Conservation (phyloP, 2,888 invertebrate species). For the Drosophila paracracens region DNA sequence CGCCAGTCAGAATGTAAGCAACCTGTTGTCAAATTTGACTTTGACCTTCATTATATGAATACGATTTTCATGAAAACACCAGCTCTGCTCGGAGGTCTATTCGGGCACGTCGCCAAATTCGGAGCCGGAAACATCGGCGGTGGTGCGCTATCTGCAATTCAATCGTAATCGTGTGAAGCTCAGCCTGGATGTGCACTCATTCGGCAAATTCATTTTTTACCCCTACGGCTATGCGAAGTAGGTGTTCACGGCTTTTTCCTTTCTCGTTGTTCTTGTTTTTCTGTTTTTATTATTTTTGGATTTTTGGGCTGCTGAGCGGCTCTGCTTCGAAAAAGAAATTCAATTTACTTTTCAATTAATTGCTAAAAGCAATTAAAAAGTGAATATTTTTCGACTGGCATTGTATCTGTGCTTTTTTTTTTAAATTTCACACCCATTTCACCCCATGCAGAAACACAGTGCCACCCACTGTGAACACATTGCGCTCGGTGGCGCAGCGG, state of each 20-base stretch:
- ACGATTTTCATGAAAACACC: not conserved
- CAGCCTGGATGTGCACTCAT: constrained; percentile 84
- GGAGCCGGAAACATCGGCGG: constrained; percentile 83
- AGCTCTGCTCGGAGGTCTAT: constrained; percentile 84
- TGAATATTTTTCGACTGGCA: constrained; percentile 60
- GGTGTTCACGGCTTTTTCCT: constrained; percentile 26
- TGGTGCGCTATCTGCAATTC: constrained; percentile 81
- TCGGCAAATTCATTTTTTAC: constrained; percentile 85
- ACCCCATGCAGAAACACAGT: constrained; percentile 72
- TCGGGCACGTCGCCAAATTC: constrained; percentile 82
- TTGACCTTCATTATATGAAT: constrained; percentile 44
- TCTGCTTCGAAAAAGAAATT: constrained; percentile 62
- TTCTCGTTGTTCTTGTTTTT: not conserved
- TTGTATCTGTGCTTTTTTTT: constrained; percentile 33
- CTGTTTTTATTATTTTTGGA: not conserved
- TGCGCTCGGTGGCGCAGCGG: constrained; percentile 82
- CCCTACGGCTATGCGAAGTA: constrained; percentile 84
- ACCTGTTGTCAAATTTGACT: constrained; percentile 50
- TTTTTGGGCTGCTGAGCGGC: constrained; percentile 1
- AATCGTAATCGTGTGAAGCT: constrained; percentile 84
- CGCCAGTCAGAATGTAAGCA: constrained; percentile 85
- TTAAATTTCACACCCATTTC: constrained; percentile 36
- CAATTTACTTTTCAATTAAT: constrained; percentile 81
- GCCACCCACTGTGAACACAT: constrained; percentile 80
- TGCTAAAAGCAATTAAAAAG: constrained; percentile 78